phyloP scores from a whole-genome alignment of 1,140 invertebrate species.

The Steinernema feltiae region DNA sequence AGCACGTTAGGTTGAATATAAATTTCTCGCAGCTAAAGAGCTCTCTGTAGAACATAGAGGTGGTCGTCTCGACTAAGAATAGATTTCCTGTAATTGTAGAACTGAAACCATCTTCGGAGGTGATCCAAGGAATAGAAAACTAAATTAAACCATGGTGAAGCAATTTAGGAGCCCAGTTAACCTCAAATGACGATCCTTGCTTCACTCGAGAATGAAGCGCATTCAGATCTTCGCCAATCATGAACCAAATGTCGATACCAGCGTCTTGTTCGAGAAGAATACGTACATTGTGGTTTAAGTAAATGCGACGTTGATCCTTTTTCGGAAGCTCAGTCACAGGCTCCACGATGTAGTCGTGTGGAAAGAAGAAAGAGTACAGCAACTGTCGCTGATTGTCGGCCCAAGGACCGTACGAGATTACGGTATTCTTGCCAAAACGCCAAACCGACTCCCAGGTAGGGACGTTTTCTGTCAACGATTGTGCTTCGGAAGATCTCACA shows the following conservation, averaged over 20 bases:
- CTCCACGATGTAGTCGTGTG: constrained; percentile 68
- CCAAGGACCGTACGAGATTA: constrained; percentile 97
- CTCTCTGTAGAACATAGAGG: constrained; percentile 60
- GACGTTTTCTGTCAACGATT: constrained; percentile 26
- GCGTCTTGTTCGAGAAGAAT: constrained; percentile 49
- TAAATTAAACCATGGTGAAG: constrained; percentile 20
- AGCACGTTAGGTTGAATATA: constrained; percentile 59
- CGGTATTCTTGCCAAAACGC: constrained; percentile 76
- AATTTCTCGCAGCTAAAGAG: constrained; percentile 61
- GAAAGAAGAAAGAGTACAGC: constrained; percentile 92
- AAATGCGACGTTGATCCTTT: constrained; percentile 45
- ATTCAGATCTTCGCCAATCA: constrained; percentile 53
- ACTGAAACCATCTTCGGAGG: constrained; percentile 47
- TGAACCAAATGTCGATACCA: constrained; percentile 53
- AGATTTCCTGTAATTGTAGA: constrained; percentile 27
- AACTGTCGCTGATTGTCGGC: constrained; percentile 89
- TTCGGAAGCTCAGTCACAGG: constrained; percentile 48
- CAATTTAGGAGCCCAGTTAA: constrained; percentile 16
- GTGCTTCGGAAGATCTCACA: constrained; percentile 25
- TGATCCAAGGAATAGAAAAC: constrained; percentile 51
- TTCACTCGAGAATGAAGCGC: constrained; percentile 45
- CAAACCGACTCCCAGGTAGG: constrained; percentile 52
- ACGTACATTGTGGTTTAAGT: constrained; percentile 42
- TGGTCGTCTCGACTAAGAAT: constrained; percentile 60
- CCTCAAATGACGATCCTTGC: constrained; percentile 49